Evolutionary conservation across 2,888 invertebrate species (phyloP), one percentile per base, ranked within the genome.

Genomic region (Drosophila kuntzei): DNA sequence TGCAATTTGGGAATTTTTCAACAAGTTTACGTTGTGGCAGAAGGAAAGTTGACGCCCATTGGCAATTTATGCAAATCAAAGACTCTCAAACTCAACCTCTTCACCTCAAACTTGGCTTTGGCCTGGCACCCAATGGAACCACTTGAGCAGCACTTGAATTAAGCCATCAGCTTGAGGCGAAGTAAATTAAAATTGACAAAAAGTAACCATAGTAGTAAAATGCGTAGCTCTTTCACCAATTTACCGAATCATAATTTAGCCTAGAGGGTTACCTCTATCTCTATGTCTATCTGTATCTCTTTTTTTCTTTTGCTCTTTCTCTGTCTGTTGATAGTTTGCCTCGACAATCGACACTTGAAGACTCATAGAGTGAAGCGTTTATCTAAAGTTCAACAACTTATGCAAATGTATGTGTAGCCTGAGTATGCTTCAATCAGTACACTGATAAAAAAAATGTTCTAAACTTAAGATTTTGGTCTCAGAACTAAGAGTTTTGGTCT

Each of bases 361-460:
- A 59, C 58, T 64, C 54, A 36, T 44, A 18, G 44, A 61, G 29
- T 53, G 36, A 47, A 62, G 62, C 81, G 67, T 81, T 84, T 84
- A 83, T 84, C 82, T 83, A 82, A 80, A 83, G 82, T 83, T 83
- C 82, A 83, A 83, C 82, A 84, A 82, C 82, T 84, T 85, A 79
- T 84, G 81, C 80, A 80, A 84, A 82, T 84, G 66, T 62, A 41
- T 50, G 72, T 60, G 69, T 76, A 41, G 41, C 37, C 37, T 63
- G 77, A 72, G 83, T 71, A 58, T 69, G 71, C 82, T 81, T 81
- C 76, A 81, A 82, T 82, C 82, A 82, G 79, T 76, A 68, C 76
- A 74, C 55, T 61, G n/a, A n/a, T n/a, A n/a, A n/a, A n/a, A n/a
- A n/a, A n/a, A n/a, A n/a, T n/a, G n/a, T n/a, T n/a, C n/a, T n/a